Base-by-base conservation (phyloP, 1,140 invertebrate genomes). In the Phthorimaea operculella region DNA sequence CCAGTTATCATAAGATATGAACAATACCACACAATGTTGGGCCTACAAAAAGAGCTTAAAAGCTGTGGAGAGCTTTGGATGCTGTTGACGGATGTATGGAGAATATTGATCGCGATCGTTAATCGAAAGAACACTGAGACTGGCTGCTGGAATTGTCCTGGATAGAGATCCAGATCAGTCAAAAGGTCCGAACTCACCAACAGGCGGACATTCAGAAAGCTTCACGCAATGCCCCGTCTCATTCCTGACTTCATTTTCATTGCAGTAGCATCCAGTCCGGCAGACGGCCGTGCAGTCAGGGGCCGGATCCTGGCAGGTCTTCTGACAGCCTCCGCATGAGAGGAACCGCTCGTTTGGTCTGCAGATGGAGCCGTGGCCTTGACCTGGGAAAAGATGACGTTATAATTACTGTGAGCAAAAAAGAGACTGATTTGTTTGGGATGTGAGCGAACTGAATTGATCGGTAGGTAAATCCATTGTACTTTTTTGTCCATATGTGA, bases 221-320 rank as follows among this genome's bases (percentile, higher is more conserved):
- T 62, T 58, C 5, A 74, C 55, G 44, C 72, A 74, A 4, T 60
- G 33, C 21, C 69, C 67, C 0, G 57, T 58, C 9, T 60, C 59
- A 50, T 72, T 65, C 8, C 69, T 55, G 11, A 72, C 64, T 12
- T 64, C 17, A 0, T 62, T 63, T 0, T 57, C 60, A 3, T 55
- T 28, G 36, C 72, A 74, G 60, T 60, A 74, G 60, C 72, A 74
- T 33, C 72, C 72, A 4, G 45, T 21, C n/a, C 51, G 17, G 63
- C 72, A 74, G 4, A 68, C 48, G 1, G 49, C 63, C n/a, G 54
- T 45, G 61, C 72, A 74, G 14, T 61, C 58, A 1, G 65, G 69
- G n/a, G 49, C 61, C 3, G 72, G 72, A 18, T 66, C 45, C 6
- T 44, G 51, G 48, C 72, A 74, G 1, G 66, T 66, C 28, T 55